These are phyloP conservation scores for Coregonus clupeaformis DNA, from an alignment of 2,113 vertebrate species.

Conservation along the genomic window DNA sequence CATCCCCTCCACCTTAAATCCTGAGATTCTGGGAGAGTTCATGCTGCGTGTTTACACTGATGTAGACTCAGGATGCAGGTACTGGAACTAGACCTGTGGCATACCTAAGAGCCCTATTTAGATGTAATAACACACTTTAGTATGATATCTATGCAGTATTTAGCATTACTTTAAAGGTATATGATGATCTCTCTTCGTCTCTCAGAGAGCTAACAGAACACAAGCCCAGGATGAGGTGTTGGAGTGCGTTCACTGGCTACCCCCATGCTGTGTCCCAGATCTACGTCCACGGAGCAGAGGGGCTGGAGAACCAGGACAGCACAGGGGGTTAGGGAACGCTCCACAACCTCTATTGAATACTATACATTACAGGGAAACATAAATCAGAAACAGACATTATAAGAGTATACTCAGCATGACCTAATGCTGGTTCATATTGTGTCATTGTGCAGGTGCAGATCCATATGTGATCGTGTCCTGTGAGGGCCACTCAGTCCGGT, in stretches of 20 bases:
- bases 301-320: constrained; percentile 77
- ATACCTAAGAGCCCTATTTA: neutral
- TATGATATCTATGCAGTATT: neutral
- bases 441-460: constrained; percentile 77
- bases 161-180: too few relatives aligned
- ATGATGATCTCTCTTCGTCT: neutral
- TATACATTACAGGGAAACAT: neutral
- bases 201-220: constrained; percentile 83
- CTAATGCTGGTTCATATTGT: neutral
- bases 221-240: constrained; percentile 80
- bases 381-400: neutral
- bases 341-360: neutral
- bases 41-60: constrained; percentile 87
- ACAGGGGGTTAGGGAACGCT: constrained; percentile 74
- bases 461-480: constrained; percentile 87
- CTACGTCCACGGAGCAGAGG: constrained; percentile 79
- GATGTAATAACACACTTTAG: neutral
- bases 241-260: constrained; percentile 84
- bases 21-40: constrained; percentile 71
- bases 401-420: neutral
- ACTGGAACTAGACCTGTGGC: neutral
- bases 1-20: constrained; percentile 84
- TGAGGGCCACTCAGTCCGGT: constrained; percentile 75
- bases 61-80: constrained; percentile 83
- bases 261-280: constrained; percentile 83